Percentiles rank a stretch among this genome's conserved stretches.
phyloP scores from a whole-genome alignment of 2,113 vertebrate genomes.

The Ctenodactylus gundi region DNA sequence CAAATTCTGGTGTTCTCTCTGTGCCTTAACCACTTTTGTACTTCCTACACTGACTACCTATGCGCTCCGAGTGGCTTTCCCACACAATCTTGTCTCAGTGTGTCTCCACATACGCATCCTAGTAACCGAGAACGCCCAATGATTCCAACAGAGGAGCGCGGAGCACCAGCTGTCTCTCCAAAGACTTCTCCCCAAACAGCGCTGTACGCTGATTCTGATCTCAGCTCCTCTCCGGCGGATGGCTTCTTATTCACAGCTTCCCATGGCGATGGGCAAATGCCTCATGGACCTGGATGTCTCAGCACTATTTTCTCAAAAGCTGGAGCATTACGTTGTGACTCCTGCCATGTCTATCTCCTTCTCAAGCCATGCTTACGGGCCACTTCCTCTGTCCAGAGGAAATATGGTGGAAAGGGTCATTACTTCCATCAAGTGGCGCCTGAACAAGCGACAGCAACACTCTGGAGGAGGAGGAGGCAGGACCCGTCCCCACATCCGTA shows the following conservation, averaged over 20 bases:
- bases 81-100: neutral
- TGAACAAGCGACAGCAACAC: too few species aligned
- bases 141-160: too few species aligned
- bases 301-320: slow-evolving; percentile 15
- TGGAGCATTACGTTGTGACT: slow-evolving; percentile 21
- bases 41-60: neutral
- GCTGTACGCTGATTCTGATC: neutral
- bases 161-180: too few species aligned
- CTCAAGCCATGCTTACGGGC: slow-evolving; percentile 5
- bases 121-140: neutral
- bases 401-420: too few species aligned
- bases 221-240: neutral
- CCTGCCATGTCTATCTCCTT: neutral
- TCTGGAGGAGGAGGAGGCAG: neutral
- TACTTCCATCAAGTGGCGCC: too few species aligned
- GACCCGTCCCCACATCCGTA: neutral
- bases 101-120: neutral
- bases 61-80: neutral
- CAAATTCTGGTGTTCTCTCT: neutral
- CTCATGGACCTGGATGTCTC: neutral
- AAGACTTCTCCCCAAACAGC: neutral
- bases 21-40: neutral
- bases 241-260: neutral
- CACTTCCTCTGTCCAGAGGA: neutral
- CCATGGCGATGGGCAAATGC: neutral